Evolutionary conservation across 35 echinoderm and acorn worm species (phyloP).

Genomic region (Amphiura filiformis): DNA sequence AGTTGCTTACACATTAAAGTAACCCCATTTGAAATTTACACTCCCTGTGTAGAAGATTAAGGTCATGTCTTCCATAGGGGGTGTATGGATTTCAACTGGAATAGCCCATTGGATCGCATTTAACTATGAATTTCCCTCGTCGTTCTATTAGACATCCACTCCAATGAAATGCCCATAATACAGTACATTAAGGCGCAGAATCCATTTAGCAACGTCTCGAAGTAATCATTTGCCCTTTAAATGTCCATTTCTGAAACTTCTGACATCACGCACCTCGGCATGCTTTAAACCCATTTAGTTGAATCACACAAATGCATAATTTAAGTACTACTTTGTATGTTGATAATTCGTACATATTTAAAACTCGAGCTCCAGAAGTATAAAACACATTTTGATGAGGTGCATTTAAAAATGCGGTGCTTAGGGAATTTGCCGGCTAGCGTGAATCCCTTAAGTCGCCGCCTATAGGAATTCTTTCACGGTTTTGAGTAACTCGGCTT

Average conservation of each 20-base stretch:
- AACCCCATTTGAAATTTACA: too few species aligned
- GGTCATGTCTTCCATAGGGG: too few species aligned
- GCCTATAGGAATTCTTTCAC: not conserved
- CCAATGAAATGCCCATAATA: not conserved
- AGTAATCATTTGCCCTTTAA: not conserved
- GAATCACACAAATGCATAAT: not conserved
- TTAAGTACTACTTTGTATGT: not conserved
- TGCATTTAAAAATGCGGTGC: not conserved
- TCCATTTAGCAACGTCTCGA: not conserved
- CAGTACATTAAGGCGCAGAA: not conserved
- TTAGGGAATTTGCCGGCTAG: not conserved
- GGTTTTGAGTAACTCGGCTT: not conserved
- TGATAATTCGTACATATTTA: not conserved
- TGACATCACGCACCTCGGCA: not conserved
- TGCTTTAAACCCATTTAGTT: conserved; percentile 1
- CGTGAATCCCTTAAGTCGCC: not conserved
- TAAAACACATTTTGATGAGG: not conserved
- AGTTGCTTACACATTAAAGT: too few species aligned
- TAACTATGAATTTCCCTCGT: not conserved
- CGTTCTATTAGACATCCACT: not conserved
- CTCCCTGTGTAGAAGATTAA: too few species aligned
- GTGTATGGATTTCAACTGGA: too few species aligned
- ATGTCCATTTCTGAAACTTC: not conserved
- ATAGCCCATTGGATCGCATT: too few species aligned
- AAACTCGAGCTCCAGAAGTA: not conserved